These are phyloP conservation scores for Phycodurus eques DNA, from an alignment of 2,113 vertebrate species.

Conservation along the genomic window DNA sequence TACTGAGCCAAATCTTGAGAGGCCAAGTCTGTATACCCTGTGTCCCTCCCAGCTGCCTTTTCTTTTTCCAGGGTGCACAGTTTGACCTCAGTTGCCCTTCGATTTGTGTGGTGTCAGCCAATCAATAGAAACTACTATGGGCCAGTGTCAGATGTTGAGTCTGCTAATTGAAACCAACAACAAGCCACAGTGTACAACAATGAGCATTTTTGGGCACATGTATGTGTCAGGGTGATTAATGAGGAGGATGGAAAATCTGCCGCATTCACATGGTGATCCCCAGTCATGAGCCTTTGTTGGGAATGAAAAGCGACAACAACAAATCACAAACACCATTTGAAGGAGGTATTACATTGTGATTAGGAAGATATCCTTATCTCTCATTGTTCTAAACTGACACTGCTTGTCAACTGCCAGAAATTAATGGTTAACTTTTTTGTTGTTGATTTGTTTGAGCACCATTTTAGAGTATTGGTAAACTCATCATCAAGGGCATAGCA, in stretches of 20 bases:
- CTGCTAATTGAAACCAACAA: conserved; percentile 65
- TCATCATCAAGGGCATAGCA: no score
- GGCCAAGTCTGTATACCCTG: conserved; percentile 45
- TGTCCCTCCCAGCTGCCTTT: conserved; percentile 45
- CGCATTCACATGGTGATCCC: conserved; percentile 58
- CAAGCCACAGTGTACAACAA: conserved; percentile 35
- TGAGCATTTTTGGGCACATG: conserved; percentile 28
- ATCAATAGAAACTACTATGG: conserved; percentile 59
- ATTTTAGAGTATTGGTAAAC: no score
- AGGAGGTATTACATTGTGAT: neutral
- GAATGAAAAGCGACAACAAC: neutral
- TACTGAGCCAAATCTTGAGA: conserved; percentile 33
- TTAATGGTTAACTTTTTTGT: no score
- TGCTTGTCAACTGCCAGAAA: no score
- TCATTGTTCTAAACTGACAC: conserved; percentile 6
- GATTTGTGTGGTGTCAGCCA: conserved; percentile 58
- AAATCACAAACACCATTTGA: neutral
- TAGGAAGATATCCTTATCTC: neutral
- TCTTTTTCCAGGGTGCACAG: conserved; percentile 46
- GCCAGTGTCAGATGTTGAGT: conserved; percentile 58
- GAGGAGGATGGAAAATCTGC: conserved; percentile 35
- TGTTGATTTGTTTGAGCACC: no score
- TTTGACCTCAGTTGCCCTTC: conserved; percentile 69
- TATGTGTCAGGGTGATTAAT: conserved; percentile 50
- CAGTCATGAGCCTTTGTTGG: conserved; percentile 39